Conservation (phyloP, 2,888 invertebrate genomes). For the Epinotia ramella region DNA sequence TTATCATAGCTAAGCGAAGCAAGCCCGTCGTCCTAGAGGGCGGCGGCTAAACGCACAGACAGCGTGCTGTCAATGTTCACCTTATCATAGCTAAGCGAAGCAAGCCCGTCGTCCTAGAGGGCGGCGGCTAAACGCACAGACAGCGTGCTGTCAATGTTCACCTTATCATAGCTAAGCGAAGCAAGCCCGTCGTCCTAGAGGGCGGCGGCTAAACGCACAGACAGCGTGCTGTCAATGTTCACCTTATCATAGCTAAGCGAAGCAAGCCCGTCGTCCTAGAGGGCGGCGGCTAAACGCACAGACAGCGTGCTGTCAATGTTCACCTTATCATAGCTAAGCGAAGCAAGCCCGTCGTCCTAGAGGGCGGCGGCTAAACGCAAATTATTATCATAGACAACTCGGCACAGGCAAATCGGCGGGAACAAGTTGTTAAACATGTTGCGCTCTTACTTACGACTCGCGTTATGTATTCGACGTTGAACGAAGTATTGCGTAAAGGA, state of each 20-base stretch:
- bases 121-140: conserved; percentile 55
- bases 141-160: conserved; percentile 56
- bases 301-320: too few species aligned
- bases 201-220: conserved; percentile 54
- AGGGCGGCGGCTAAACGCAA: conserved; percentile 31
- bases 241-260: conserved; percentile 30
- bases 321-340: conserved; percentile 28
- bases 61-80: conserved; percentile 55
- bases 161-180: conserved; percentile 24
- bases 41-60: conserved; percentile 56
- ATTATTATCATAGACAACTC: conserved; percentile 52
- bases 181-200: conserved; percentile 50
- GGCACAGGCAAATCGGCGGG: conserved; percentile 66
- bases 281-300: too few species aligned
- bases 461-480: conserved; percentile 68
- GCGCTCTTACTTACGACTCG: conserved; percentile 69
- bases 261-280: conserved; percentile 50
- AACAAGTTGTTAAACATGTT: conserved; percentile 72
- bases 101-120: conserved; percentile 50
- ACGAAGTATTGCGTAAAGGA: conserved; percentile 69
- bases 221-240: conserved; percentile 56
- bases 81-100: conserved; percentile 24
- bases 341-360: conserved; percentile 49
- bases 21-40: conserved; percentile 50
- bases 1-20: conserved; percentile 24